Evolutionary conservation across 1,140 invertebrate species (phyloP).

Genomic region (Drosophila bocqueti): DNA sequence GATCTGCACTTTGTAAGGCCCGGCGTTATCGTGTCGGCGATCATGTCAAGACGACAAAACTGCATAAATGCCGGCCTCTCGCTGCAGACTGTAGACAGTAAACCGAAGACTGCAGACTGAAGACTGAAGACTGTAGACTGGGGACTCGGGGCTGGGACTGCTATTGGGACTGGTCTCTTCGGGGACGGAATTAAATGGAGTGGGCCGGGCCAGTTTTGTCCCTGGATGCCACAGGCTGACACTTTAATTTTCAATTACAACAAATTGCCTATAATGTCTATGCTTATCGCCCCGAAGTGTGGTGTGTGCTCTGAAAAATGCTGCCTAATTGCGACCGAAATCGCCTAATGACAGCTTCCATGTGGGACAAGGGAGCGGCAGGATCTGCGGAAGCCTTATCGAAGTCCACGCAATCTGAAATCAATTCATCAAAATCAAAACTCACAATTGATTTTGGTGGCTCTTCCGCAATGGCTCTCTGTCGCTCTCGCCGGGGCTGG

Average conservation of each 20-base stretch:
- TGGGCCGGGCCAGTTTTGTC: slow-evolving; percentile 44
- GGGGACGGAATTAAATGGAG: slow-evolving; percentile 5
- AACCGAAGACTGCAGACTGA: neutral
- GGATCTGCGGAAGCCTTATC: slow-evolving; percentile 53
- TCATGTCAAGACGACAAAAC: slow-evolving; percentile 77
- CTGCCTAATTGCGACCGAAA: slow-evolving; percentile 51
- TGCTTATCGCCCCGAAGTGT: slow-evolving; percentile 73
- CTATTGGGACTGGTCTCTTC: neutral
- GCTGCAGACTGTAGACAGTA: neutral
- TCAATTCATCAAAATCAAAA: slow-evolving; percentile 83
- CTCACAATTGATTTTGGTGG: slow-evolving; percentile 72
- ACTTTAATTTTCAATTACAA: slow-evolving; percentile 84
- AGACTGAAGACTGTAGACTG: neutral
- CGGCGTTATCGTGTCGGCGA: slow-evolving; percentile 67
- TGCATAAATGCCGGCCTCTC: slow-evolving; percentile 45
- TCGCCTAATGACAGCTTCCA: slow-evolving; percentile 39
- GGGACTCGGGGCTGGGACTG: too few relatives aligned
- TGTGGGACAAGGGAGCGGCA: neutral
- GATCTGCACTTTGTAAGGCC: slow-evolving; percentile 69
- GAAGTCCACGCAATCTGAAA: slow-evolving; percentile 68
- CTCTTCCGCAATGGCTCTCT: slow-evolving; percentile 11
- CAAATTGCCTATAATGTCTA: slow-evolving; percentile 84
- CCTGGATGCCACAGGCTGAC: slow-evolving; percentile 78
- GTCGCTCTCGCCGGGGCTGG: too few relatives aligned
- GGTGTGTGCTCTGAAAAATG: slow-evolving; percentile 52